phyloP scores from a whole-genome alignment of 1,140 invertebrate genomes.

The Oreohelix idahoensis region DNA sequence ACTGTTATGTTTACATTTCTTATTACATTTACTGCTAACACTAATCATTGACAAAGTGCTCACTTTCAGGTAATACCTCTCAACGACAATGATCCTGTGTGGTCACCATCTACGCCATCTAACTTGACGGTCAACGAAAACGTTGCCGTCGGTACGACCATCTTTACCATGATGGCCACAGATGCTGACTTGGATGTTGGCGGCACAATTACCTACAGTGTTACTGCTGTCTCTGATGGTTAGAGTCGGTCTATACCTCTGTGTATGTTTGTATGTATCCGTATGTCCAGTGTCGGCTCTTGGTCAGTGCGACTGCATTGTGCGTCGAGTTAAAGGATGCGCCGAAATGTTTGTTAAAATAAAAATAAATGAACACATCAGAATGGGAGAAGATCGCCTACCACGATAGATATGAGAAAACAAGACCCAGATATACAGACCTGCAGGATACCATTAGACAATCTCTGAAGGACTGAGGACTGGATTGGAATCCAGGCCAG shows the following conservation, averaged over 20 bases:
- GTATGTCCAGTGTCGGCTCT: background rate
- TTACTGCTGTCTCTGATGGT: background rate
- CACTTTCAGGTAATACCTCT: constrained; percentile 5
- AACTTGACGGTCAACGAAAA: constrained; percentile 1
- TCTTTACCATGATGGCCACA: constrained; percentile 9
- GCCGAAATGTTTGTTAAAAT: no score
- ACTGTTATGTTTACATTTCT: no score
- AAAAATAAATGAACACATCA: no score
- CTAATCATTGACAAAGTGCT: no score
- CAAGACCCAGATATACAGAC: no score
- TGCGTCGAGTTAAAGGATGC: background rate
- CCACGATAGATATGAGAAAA: no score
- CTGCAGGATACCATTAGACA: no score
- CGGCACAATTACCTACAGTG: constrained; percentile 20
- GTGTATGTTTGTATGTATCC: background rate
- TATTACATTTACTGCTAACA: no score
- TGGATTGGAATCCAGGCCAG: no score
- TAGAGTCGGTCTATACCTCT: background rate
- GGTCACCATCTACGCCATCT: background rate
- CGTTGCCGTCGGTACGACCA: background rate
- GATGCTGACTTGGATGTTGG: constrained; percentile 26
- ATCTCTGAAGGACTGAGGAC: no score
- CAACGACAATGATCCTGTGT: constrained; percentile 22
- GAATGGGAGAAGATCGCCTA: no score
- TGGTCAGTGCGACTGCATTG: background rate